These are phyloP conservation scores for Habrosyne pyritoides DNA, from an alignment of 2,888 invertebrate species.

Conservation along the genomic window DNA sequence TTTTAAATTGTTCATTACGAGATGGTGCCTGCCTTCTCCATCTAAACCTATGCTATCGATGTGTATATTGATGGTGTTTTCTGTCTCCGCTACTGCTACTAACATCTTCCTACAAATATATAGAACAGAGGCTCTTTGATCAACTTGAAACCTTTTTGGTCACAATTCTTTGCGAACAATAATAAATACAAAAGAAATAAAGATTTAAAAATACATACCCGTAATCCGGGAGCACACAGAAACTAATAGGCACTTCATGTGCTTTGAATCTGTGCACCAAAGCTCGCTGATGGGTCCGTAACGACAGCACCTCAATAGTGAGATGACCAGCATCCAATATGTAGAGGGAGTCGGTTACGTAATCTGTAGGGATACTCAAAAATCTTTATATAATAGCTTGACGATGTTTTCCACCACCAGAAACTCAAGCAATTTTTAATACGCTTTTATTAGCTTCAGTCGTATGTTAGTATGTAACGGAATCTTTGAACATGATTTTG, in stretches of 20 bases:
- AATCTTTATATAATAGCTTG: too few relatives aligned
- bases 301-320: constrained; percentile 85
- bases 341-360: constrained; percentile 88
- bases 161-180: too few relatives aligned
- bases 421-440: too few relatives aligned
- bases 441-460: too few relatives aligned
- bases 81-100: constrained; percentile 80
- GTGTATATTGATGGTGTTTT: constrained; percentile 65
- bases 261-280: constrained; percentile 83
- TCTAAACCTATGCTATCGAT: constrained; percentile 88
- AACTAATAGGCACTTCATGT: constrained; percentile 85
- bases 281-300: constrained; percentile 83
- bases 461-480: too few relatives aligned
- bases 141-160: too few relatives aligned
- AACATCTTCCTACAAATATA: constrained; percentile 82
- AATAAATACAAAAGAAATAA: not conserved
- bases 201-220: constrained; percentile 73
- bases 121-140: too few relatives aligned
- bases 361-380: constrained; percentile 80
- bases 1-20: constrained; percentile 57
- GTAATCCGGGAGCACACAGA: constrained; percentile 87
- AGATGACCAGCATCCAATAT: constrained; percentile 86
- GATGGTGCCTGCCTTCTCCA: constrained; percentile 76
- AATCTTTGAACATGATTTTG: too few relatives aligned
- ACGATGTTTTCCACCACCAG: too few relatives aligned